Evolutionary conservation across 2,888 invertebrate genomes (phyloP), one percentile per base, ranked within the genome.

Genomic region (Noctua comes): DNA sequence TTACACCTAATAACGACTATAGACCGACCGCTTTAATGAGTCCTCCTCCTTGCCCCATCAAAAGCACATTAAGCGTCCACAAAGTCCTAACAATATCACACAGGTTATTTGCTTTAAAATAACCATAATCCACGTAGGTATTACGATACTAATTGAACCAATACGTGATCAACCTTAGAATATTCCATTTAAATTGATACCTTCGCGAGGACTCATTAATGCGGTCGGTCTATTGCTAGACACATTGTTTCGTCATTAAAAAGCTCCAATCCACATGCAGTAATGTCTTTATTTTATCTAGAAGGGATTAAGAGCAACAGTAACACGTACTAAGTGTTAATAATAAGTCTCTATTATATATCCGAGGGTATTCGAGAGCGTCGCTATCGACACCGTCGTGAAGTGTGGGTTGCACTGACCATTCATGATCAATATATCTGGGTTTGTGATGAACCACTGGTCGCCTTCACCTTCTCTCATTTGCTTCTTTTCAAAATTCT

Each of bases 371-470:
- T 90, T 77, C 5, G 91, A 83, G 0, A 94, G 64, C 0, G 90
- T 75, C 0, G 89, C 90, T 0, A 92, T 93, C 0, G 62, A 64
- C 21, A 92, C 91, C 0, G 92, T 85, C 0, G 94, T 92, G 0
- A 91, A 84, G 46, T 94, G 94, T 0, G 80, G 80, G 18, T 91
- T 86, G 40, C 94, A 94, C 4, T 54, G 43, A 0, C 85, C 89
- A 1, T 82, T 88, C 79, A 88, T 65, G 6, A 88, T 76, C 6
- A 13, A 27, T 8, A 18, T 31, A 31, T 13, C 2, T 1, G 0
- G 3, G 43, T 59, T 27, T 0, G 43, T 21, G 0, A 80, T 31
- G 0, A 0, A 1, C 80, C 73, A 70, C 11, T 27, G 13, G 1
- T 73, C 79, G 0, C n/a, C 11, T 1, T 36, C 1, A 2, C 68